Conservation (phyloP, 1,140 invertebrate species). For the Physella acuta region DNA sequence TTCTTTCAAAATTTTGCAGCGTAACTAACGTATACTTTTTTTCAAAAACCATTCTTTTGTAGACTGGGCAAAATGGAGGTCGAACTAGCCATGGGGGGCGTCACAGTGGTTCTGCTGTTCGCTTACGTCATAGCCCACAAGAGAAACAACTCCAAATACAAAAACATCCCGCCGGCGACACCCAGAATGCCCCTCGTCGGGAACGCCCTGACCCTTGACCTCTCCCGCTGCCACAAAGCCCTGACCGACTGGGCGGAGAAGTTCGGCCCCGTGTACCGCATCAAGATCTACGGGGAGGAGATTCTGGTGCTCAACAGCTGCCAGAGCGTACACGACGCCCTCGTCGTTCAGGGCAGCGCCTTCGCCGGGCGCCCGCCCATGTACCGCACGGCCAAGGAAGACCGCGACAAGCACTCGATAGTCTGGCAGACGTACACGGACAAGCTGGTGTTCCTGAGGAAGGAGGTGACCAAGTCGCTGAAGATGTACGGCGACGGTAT, state of each 20-base stretch:
- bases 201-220: constrained; percentile 36
- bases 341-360: constrained; percentile 36
- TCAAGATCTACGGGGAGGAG: constrained; percentile 40
- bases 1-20: no score
- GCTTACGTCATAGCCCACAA: neutral
- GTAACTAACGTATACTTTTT: no score
- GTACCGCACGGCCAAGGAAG: constrained; percentile 36
- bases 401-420: constrained; percentile 39
- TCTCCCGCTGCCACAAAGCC: constrained; percentile 37
- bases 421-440: constrained; percentile 51
- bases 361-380: constrained; percentile 50
- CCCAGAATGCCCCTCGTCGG: constrained; percentile 41
- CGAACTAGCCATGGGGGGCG: neutral
- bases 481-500: constrained; percentile 43
- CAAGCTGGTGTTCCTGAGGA: constrained; percentile 43
- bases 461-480: constrained; percentile 39
- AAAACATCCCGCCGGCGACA: constrained; percentile 33
- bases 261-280: constrained; percentile 42
- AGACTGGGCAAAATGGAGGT: constrained; percentile 10
- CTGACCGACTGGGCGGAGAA: constrained; percentile 38
- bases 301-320: constrained; percentile 48
- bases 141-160: constrained; percentile 8
- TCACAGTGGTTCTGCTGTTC: constrained; percentile 1
- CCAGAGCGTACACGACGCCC: constrained; percentile 40
- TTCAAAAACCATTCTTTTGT: no score